Base-by-base conservation (phyloP, 2,797 vertebrate genomes). In the Neosilurus mollespiculum region DNA sequence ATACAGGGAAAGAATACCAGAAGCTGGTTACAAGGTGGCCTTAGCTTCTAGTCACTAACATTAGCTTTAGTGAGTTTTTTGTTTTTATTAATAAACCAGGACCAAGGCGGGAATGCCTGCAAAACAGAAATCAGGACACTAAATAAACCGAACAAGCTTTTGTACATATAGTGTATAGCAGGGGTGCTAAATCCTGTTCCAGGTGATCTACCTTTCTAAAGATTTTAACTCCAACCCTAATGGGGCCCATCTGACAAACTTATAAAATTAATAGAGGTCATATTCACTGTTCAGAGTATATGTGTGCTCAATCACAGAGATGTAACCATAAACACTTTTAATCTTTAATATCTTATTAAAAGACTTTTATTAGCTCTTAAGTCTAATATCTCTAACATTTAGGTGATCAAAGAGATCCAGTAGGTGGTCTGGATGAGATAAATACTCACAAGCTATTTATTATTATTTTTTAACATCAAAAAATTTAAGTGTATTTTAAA, bases 311-410 rank as follows among this genome's bases (percentile, higher is more conserved):
- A 30, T 30, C 30, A 30, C 30, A 30, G 30, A 30, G 30, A 30
- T 30, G 30, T 30, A 30, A 30, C 30, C 30, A 1, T 30, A 30
- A 30, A 30, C 30, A 30, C 30, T 56, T 30, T 22, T 76, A 53
- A 20, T 58, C 49, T 37, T 24, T 80, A 69, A 56, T 43, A 15
- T 37, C 81, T 77, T 69, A 49, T 81, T 20, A 81, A 51, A 34
- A 58, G 37, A 70, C 20, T 26, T 37, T 3, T 26, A 56, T 67
- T 66, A 66, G 30, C 70, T 20, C 16, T 69, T 15, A 26, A 43
- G n/a, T 56, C 51, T 59, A 14, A 37, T 54, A 51, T 54, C 16
- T 37, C 0, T 16, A 56, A 75, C 9, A 20, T 83, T 67, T n/a
- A 77, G 26, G 22, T 65, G 26, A 77, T 82, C 26, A 49, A 67